Conservation (phyloP, 2,888 invertebrate species). For the Meandrusa payeni region DNA sequence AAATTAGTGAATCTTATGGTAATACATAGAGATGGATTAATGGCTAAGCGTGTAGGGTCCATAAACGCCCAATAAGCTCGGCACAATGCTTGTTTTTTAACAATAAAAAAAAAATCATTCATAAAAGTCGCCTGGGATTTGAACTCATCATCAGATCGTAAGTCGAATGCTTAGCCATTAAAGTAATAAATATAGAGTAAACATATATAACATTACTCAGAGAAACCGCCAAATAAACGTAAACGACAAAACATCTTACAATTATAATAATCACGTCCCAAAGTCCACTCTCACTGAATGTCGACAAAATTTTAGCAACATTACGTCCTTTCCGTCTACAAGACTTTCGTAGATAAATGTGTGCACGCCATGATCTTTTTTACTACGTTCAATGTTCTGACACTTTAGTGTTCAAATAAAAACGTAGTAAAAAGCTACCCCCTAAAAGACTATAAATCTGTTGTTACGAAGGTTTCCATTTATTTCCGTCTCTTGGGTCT, state of each 20-base stretch:
- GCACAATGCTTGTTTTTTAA: too few relatives aligned
- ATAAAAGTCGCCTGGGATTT: too few relatives aligned
- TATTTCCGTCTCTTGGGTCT: too few relatives aligned
- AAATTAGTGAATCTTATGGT: constrained; percentile 22
- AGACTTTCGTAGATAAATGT: constrained; percentile 68
- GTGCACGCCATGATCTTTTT: constrained; percentile 67
- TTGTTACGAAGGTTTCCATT: neutral
- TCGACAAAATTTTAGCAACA: neutral
- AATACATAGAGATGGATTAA: too few relatives aligned
- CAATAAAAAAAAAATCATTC: too few relatives aligned
- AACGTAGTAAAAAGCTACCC: too few relatives aligned
- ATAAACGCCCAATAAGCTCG: too few relatives aligned
- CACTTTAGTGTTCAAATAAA: constrained; percentile 14
- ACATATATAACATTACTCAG: too few relatives aligned
- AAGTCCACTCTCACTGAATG: neutral
- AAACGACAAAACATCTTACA: neutral
- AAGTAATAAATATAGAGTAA: too few relatives aligned
- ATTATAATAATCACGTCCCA: neutral
- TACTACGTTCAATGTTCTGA: constrained; percentile 46
- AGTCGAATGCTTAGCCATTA: too few relatives aligned
- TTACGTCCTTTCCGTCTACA: constrained; percentile 33
- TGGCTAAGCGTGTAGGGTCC: too few relatives aligned
- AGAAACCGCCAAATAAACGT: constrained; percentile 32
- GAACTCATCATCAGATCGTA: too few relatives aligned
- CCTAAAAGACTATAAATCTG: neutral